Evolutionary conservation across 2,797 vertebrate species (phyloP).

Genomic region (Pterois miles): DNA sequence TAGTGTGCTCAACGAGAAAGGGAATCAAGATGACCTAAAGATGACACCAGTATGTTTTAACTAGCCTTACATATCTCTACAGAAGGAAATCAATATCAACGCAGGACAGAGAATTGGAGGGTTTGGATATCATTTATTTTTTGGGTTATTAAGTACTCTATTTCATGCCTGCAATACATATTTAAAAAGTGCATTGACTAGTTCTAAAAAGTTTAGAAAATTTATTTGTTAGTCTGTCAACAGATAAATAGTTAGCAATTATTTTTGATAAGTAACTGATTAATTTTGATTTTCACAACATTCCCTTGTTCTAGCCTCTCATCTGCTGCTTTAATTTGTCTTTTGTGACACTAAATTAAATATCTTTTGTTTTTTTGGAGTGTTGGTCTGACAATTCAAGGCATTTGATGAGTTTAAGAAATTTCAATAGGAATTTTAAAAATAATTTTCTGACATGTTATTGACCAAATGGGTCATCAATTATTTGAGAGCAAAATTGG

Average conservation of each 20-base stretch:
- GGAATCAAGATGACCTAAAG: neutral
- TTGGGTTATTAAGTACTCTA: neutral
- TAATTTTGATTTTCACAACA: neutral
- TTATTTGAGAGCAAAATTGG: neutral
- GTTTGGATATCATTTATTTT: neutral
- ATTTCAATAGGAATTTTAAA: neutral
- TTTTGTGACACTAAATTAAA: neutral
- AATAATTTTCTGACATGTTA: neutral
- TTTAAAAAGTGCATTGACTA: neutral
- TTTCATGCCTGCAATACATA: neutral
- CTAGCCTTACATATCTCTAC: neutral
- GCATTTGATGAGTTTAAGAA: neutral
- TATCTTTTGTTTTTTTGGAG: neutral
- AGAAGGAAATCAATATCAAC: neutral
- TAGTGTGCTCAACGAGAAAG: slow-evolving; percentile 6
- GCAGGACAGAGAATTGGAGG: neutral
- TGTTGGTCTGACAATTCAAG: neutral
- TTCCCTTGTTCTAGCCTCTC: neutral
- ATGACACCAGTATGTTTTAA: neutral
- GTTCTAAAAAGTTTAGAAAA: neutral
- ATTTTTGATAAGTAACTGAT: neutral
- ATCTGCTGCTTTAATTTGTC: neutral
- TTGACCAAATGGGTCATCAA: neutral
- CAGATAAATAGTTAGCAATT: neutral
- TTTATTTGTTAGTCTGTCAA: neutral